Evolutionary conservation across 2,797 vertebrate genomes (phyloP), one percentile per base, ranked within the genome.

Genomic region (Anabas testudineus): DNA sequence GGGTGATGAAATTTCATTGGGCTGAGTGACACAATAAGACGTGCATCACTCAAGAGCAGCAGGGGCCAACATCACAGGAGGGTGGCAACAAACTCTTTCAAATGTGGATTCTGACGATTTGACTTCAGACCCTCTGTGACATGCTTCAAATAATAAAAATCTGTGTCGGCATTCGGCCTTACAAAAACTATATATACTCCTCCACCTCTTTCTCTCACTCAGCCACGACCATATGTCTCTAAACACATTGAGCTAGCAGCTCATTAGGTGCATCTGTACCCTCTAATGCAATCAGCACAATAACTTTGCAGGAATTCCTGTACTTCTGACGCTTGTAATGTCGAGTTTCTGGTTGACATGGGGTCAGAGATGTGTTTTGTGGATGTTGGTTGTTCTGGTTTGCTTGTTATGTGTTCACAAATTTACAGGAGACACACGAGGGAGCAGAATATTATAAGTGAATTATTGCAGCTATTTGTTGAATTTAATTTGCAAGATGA

Each of bases 1-100:
- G 60, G 39, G 34, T 72, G 76, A 79, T 72, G 73, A 77, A 58
- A 71, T 68, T 66, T 80, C 19, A 55, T 41, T 61, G 41, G 52
- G 51, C 16, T 37, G 34, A 72, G 57, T 53, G 58, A 76, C 57
- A 76, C 39, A 34, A 48, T 63, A 48, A 59, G 70, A 26, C 19
- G 10, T 43, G 32, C 9, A 3, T 54, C 13, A 47, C 37, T 59
- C 5, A 0, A 51, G 36, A 76, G 54, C 60, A 69, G 71, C 14
- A 14, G 56, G 69, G 42, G 32, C 47, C 3, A 16, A 52, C 22
- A 65, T 48, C 36, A 32, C 30, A 57, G 41, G 37, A 24, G 39
- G 21, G 37, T 10, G 32, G n/a, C 30, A 39, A 46, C 5, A 0
- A 61, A 54, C 62, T 26, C 39, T 63, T 46, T 21, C 28, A 73